These are phyloP conservation scores for Falco columbarius DNA, from an alignment of 2,797 vertebrate species.

Conservation along the genomic window DNA sequence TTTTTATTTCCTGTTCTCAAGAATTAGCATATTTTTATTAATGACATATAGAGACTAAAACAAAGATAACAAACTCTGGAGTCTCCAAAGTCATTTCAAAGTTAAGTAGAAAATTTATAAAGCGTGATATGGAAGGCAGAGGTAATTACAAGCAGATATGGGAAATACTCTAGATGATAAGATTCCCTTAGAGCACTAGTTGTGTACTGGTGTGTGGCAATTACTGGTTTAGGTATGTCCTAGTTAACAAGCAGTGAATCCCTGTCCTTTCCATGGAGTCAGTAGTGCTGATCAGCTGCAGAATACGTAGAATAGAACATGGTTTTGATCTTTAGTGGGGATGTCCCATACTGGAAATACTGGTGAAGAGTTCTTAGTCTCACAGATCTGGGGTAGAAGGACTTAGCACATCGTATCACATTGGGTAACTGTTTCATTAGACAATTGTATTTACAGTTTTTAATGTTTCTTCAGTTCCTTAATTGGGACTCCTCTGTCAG, in stretches of 20 bases:
- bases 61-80: not conserved
- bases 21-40: not conserved
- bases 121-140: not conserved
- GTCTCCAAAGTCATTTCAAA: not conserved
- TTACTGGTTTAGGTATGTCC: not conserved
- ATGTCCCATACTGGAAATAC: not conserved
- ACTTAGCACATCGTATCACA: not conserved
- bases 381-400: not conserved
- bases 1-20: not conserved
- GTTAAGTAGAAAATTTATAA: not conserved
- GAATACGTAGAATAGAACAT: accelerated
- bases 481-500: not conserved
- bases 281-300: not conserved
- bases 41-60: not conserved
- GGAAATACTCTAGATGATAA: not conserved
- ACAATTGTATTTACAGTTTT: not conserved
- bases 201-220: not conserved
- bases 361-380: not conserved
- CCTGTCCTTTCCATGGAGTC: not conserved
- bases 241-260: not conserved
- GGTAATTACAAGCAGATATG: not conserved
- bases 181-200: not conserved
- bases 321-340: not conserved
- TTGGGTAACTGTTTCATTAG: not conserved
- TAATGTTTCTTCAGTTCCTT: not conserved